Evolutionary conservation across 2,888 invertebrate species (phyloP), one percentile per base, ranked within the genome.

Genomic region (Oligia latruncula): DNA sequence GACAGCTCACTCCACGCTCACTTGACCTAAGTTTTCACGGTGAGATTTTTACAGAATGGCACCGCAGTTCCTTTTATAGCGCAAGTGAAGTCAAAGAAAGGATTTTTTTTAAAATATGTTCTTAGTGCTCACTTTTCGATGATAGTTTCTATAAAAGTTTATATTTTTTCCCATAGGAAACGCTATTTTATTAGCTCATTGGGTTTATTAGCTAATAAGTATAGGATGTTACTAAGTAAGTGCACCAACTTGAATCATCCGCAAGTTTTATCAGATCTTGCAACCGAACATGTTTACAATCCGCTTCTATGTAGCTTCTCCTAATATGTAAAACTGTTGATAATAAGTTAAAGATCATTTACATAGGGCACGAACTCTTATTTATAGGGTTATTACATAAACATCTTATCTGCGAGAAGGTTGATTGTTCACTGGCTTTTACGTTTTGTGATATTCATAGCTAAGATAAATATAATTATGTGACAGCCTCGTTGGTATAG

Each of bases 291-390:
- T 85, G 85, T 82, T 85, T 79, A 85, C 77, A 78, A 46, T 68
- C 77, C 68, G 64, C 80, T 80, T 71, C 52, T 58, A 87, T 77
- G 83, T 85, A 68, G 71, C 74, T 43, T 75, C 67, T 74, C 84
- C 78, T 77, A 75, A 81, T 83, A 80, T 74, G 83, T 80, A 77
- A 84, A 83, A 80, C 80, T 68, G 84, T 84, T 72, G 62, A 71
- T 81, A 78, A 78, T 87, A 81, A 71, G 71, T 84, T 76, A 71
- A 66, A 60, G 46, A 79, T 81, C 78, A 86, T 82, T 88, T 84
- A 84, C 88, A 88, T 87, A 88, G 80, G 84, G 29, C 86, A 81
- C 64, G 86, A 88, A 62, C 84, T 76, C 52, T 49, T 78, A 80
- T 80, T 78, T 65, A 87, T 73, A 62, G n/a, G 77, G 20, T n/a